Evolutionary conservation across 1,140 invertebrate species (phyloP).

Genomic region (Magallana gigas): DNA sequence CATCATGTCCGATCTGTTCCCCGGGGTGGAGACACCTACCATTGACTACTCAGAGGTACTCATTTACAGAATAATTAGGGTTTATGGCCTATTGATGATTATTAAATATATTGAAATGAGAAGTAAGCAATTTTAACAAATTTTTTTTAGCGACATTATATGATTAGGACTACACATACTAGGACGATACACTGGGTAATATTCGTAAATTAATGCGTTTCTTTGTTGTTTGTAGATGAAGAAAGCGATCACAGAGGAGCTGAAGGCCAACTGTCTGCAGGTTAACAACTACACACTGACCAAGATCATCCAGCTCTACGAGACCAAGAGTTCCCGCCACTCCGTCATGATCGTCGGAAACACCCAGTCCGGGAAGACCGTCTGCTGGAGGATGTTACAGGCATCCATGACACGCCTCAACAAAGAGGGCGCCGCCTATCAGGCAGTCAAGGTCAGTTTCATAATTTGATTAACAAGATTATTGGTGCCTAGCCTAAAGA

Average conservation of each 20-base stretch:
- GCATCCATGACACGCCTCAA: slow-evolving; percentile 69
- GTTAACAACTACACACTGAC: slow-evolving; percentile 73
- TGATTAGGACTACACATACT: too few relatives aligned
- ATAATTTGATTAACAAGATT: too few relatives aligned
- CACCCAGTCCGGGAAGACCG: slow-evolving; percentile 81
- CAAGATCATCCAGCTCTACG: slow-evolving; percentile 80
- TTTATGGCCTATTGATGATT: too few relatives aligned
- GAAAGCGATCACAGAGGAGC: slow-evolving; percentile 84
- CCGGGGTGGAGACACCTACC: slow-evolving; percentile 84
- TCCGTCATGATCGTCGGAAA: slow-evolving; percentile 83
- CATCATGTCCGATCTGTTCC: slow-evolving; percentile 91
- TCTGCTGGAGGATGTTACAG: slow-evolving; percentile 77
- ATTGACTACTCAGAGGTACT: slow-evolving; percentile 86
- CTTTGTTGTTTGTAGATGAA: slow-evolving; percentile 81
- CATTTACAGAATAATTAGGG: too few relatives aligned
- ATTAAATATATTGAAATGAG: too few relatives aligned
- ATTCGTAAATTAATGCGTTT: too few relatives aligned
- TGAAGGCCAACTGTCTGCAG: slow-evolving; percentile 84
- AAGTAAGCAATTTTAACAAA: too few relatives aligned
- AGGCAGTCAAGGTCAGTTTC: slow-evolving; percentile 68
- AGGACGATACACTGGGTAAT: too few relatives aligned
- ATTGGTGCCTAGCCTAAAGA: too few relatives aligned
- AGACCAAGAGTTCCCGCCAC: slow-evolving; percentile 85
- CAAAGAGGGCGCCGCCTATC: slow-evolving; percentile 67
- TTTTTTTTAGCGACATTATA: too few relatives aligned